Conservation (phyloP, 2,113 vertebrate genomes). For the Ceuthmochares aereus region DNA sequence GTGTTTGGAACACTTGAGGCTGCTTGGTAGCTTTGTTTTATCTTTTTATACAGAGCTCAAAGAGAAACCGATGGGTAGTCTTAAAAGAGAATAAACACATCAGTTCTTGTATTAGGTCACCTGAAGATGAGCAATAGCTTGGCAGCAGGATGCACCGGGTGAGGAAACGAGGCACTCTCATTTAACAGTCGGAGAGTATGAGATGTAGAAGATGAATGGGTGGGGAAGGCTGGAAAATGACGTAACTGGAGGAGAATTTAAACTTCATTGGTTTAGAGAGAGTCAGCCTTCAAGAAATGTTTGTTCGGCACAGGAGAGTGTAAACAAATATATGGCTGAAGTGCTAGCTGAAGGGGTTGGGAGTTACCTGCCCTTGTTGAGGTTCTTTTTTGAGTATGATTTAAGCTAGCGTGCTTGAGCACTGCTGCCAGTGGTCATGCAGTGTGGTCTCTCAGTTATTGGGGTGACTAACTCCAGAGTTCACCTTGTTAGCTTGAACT, state of each 20-base stretch:
- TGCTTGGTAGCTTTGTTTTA: background rate
- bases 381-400: background rate
- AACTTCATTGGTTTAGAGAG: background rate
- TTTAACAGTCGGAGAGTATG: background rate
- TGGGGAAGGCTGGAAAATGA: constrained; percentile 11
- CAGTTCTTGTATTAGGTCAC: background rate
- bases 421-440: background rate
- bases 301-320: background rate
- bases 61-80: background rate
- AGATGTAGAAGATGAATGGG: background rate
- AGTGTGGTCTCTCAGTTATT: background rate
- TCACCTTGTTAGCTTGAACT: background rate
- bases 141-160: background rate
- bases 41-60: background rate
- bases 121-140: constrained; percentile 24
- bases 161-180: background rate
- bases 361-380: background rate
- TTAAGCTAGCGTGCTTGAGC: background rate
- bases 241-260: background rate
- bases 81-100: background rate
- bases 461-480: background rate
- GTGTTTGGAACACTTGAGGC: background rate
- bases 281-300: background rate
- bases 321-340: background rate
- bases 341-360: background rate